phyloP scores from a whole-genome alignment of 2,797 vertebrate species.

The Falco peregrinus region DNA sequence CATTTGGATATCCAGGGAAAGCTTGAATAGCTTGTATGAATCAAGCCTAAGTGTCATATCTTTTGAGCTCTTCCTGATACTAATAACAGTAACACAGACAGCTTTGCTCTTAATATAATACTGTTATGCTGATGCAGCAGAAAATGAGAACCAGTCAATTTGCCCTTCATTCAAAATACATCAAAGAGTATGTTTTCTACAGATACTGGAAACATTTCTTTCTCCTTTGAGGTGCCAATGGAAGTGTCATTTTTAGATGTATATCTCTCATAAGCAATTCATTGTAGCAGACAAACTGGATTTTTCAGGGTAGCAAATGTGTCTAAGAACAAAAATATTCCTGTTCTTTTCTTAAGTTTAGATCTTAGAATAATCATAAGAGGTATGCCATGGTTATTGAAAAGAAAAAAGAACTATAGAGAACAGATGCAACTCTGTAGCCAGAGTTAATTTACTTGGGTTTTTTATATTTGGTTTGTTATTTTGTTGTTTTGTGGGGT shows the following conservation, averaged over 20 bases:
- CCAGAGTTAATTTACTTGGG: not conserved
- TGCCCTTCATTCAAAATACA: not conserved
- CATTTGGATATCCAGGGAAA: not conserved
- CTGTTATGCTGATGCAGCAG: not conserved
- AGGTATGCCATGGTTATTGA: not conserved
- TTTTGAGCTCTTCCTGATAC: not conserved
- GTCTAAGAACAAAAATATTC: not conserved
- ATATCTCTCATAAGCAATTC: not conserved
- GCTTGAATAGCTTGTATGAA: not conserved
- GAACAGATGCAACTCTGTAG: not conserved
- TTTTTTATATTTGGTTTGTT: accelerated
- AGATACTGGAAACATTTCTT: not conserved
- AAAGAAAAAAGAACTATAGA: not conserved
- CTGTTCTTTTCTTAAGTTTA: not conserved
- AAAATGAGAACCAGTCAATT: not conserved
- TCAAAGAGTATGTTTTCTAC: not conserved
- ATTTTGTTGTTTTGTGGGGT: no score
- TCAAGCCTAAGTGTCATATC: not conserved
- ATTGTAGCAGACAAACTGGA: not conserved
- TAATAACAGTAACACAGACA: not conserved
- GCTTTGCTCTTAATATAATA: not conserved
- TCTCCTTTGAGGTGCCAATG: not conserved
- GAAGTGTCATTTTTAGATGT: not conserved
- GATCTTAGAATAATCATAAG: not conserved
- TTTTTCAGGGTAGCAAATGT: not conserved